Conservation (phyloP, 2,113 vertebrate species). For the Eudorcas thomsonii region DNA sequence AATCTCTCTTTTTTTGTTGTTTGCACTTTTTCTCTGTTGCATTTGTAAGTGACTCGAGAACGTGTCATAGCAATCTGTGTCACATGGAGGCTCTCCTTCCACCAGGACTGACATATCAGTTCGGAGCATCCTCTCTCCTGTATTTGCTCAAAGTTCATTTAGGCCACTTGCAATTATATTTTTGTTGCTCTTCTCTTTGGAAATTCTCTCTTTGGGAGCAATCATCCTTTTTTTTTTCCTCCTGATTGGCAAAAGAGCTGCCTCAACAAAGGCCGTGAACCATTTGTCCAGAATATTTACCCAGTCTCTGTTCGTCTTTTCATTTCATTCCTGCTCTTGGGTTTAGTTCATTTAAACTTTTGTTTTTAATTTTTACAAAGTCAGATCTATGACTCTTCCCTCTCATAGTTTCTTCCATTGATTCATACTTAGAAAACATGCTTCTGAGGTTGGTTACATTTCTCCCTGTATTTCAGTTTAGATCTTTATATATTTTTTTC, state of each 20-base stretch:
- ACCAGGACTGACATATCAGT: rapidly evolving
- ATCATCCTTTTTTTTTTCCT: neutral
- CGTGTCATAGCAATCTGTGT: rapidly evolving
- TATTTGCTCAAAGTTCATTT: neutral
- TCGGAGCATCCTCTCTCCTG: rapidly evolving
- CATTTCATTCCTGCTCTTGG: neutral
- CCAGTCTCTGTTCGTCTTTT: neutral
- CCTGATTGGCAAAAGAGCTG: neutral
- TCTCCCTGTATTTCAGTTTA: neutral
- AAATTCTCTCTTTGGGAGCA: neutral
- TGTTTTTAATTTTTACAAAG: neutral
- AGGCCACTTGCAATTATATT: neutral
- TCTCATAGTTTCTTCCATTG: neutral
- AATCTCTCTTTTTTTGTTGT: rapidly evolving
- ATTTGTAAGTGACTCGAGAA: neutral
- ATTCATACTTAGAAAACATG: neutral
- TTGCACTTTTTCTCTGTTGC: neutral
- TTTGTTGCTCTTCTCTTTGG: neutral
- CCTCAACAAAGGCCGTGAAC: neutral
- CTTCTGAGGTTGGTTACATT: neutral
- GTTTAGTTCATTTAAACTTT: neutral
- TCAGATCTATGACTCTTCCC: neutral
- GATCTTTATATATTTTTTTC: neutral
- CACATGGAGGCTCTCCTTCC: neutral
- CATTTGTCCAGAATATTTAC: neutral